Conservation (phyloP, 2,797 vertebrate species). For the Thaleichthys pacificus region DNA sequence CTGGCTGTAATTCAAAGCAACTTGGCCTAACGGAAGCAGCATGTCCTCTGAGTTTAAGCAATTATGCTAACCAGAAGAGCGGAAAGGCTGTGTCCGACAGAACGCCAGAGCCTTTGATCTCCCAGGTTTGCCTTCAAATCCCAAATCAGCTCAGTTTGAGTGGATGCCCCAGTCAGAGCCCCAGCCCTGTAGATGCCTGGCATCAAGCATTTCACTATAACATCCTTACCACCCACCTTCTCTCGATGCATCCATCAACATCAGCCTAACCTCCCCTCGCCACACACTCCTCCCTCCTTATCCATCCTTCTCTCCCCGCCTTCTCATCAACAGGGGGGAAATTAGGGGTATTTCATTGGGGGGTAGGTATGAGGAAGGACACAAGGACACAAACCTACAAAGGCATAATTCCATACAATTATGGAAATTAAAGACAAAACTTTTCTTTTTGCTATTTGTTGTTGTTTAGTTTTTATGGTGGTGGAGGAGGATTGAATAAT, state of each 20-base stretch:
- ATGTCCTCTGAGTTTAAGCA: constrained; percentile 67
- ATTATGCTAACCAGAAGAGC: constrained; percentile 68
- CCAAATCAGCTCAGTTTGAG: constrained; percentile 49
- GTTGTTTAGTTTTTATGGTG: no score
- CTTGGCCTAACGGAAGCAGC: constrained; percentile 60
- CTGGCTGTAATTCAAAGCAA: constrained; percentile 57
- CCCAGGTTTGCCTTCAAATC: constrained; percentile 61
- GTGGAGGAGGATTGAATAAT: no score
- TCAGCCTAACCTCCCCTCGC: constrained; percentile 17
- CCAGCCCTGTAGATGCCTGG: no score
- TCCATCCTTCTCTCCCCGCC: not conserved
- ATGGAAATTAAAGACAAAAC: no score
- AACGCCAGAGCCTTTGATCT: constrained; percentile 64
- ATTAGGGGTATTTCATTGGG: constrained; percentile 31
- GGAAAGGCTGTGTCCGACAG: constrained; percentile 61
- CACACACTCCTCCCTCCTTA: constrained; percentile 16
- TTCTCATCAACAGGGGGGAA: constrained; percentile 31
- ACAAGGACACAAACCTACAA: not conserved
- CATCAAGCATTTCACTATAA: not conserved
- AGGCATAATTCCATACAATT: no score
- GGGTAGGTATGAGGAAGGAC: not conserved
- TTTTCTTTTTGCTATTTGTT: no score
- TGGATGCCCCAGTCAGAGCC: constrained; percentile 10
- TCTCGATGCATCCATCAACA: not conserved
- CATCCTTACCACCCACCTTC: not conserved